Percentiles rank a stretch among this genome's conserved stretches.
These are phyloP conservation scores for Ischnus inquisitorius DNA, from an alignment of 2,888 invertebrate genomes.

Conservation along the genomic window DNA sequence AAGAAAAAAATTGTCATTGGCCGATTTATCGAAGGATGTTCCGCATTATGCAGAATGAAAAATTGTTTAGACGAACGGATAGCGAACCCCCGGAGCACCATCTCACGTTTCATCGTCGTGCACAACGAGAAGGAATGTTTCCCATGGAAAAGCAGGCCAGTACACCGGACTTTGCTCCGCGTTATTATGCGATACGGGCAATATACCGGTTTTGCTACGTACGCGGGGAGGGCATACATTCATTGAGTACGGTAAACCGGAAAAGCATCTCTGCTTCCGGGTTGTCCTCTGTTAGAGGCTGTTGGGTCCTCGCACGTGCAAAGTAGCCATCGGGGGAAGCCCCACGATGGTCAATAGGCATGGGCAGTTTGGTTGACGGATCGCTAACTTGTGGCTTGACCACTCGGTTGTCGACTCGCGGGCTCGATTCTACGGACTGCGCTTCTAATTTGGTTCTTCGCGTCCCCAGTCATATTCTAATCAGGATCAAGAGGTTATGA, in stretches of 20 bases:
- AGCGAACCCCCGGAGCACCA: not conserved
- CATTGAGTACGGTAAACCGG: conserved; percentile 63
- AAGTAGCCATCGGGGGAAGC: not conserved
- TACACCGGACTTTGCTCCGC: conserved; percentile 29
- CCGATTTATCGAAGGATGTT: not conserved
- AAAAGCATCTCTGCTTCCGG: conserved; percentile 73
- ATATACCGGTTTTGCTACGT: conserved; percentile 40
- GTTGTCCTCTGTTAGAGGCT: conserved; percentile 63
- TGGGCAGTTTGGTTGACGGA: conserved; percentile 29
- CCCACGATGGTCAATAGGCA: conserved; percentile 29
- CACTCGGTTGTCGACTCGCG: conserved; percentile 64
- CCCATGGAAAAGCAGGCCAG: conserved; percentile 81
- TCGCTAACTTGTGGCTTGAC: conserved; percentile 63
- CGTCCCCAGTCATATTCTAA: conserved; percentile 82
- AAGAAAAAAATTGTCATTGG: not conserved
- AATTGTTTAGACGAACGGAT: not conserved
- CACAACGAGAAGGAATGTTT: conserved; percentile 72
- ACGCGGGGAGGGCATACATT: conserved; percentile 19
- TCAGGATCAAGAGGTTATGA: conserved; percentile 85
- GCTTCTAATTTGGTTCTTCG: conserved; percentile 62
- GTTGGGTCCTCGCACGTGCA: conserved; percentile 67
- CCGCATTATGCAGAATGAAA: not conserved
- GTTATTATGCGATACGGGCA: conserved; percentile 34
- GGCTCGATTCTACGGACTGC: conserved; percentile 21
- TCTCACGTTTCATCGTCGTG: conserved; percentile 46